Conservation (phyloP, 2,797 vertebrate genomes). For the Typhlichthys eigenmanni region DNA sequence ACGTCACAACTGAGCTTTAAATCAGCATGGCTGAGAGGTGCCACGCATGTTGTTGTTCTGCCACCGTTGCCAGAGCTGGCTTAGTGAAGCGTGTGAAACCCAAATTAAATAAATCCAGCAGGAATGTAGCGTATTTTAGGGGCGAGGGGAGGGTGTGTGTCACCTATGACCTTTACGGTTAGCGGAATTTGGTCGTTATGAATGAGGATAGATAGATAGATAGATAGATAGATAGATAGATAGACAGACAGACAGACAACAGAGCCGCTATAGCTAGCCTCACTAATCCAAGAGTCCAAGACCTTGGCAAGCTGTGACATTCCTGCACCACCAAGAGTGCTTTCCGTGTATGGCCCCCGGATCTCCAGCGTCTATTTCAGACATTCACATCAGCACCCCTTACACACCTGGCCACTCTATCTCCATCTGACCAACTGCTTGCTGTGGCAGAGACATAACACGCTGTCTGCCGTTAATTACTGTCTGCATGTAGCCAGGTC, state of each 20-base stretch:
- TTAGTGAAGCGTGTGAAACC: conserved; percentile 42
- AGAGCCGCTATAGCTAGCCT: not conserved
- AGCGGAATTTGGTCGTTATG: conserved; percentile 55
- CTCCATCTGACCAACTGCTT: conserved; percentile 64
- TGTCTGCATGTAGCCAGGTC: conserved; percentile 65
- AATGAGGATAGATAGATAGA: conserved; percentile 33
- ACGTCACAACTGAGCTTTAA: not conserved
- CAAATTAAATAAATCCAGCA: conserved; percentile 49
- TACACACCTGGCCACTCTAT: conserved; percentile 35
- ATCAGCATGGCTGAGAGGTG: conserved; percentile 16
- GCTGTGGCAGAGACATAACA: conserved; percentile 62
- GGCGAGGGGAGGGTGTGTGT: conserved; percentile 26
- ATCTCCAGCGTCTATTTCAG: conserved; percentile 63
- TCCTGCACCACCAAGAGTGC: conserved; percentile 49
- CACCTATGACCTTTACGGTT: conserved; percentile 52
- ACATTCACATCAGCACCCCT: conserved; percentile 50
- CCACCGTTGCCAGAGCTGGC: conserved; percentile 35
- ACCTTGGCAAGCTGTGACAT: conserved; percentile 65
- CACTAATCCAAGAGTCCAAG: conserved; percentile 53
- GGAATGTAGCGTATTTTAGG: conserved; percentile 47
- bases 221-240: too few relatives aligned
- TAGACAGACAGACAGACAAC: too few relatives aligned
- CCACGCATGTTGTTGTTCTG: conserved; percentile 29
- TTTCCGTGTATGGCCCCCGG: conserved; percentile 40
- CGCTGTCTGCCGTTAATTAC: conserved; percentile 73